Percentiles rank a stretch among this genome's conserved stretches.
These are phyloP conservation scores for Campoletis sonorensis DNA, from an alignment of 1,140 invertebrate species.

Conservation along the genomic window DNA sequence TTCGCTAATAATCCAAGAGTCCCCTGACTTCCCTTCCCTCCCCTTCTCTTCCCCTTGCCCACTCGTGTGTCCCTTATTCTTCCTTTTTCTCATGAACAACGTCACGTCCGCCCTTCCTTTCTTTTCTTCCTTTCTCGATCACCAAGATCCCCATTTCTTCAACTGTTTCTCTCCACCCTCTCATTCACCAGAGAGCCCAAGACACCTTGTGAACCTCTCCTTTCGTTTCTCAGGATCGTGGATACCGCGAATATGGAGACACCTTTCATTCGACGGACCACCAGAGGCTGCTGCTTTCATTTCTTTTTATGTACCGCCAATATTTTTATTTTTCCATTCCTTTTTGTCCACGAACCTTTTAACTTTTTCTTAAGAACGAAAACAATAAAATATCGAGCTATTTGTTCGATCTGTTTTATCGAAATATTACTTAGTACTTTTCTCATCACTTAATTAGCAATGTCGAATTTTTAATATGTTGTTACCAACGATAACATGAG, in stretches of 20 bases:
- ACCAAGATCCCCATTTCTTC: slow-evolving; percentile 5
- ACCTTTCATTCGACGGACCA: background rate
- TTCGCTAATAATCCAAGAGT: slow-evolving; percentile 68
- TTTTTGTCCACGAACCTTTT: too few species aligned
- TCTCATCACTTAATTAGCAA: too few species aligned
- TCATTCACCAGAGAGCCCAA: background rate
- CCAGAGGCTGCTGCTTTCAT: slow-evolving; percentile 17
- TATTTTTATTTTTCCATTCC: background rate
- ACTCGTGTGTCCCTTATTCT: slow-evolving; percentile 49
- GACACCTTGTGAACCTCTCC: background rate
- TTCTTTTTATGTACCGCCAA: background rate
- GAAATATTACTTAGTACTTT: too few species aligned
- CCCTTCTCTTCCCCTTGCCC: slow-evolving; percentile 42
- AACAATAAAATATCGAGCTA: too few species aligned
- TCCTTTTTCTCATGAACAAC: slow-evolving; percentile 22
- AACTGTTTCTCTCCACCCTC: background rate
- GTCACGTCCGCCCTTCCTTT: slow-evolving; percentile 4
- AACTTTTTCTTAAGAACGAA: too few species aligned
- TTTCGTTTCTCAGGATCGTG: slow-evolving; percentile 19
- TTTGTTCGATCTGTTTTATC: too few species aligned
- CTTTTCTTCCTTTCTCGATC: background rate
- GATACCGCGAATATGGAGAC: slow-evolving; percentile 25
- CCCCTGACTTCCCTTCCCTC: slow-evolving; percentile 53
- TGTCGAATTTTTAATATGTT: too few species aligned
- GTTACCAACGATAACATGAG: too few species aligned